phyloP scores from a whole-genome alignment of 2,888 invertebrate genomes.

The Neoaliturus tenellus region DNA sequence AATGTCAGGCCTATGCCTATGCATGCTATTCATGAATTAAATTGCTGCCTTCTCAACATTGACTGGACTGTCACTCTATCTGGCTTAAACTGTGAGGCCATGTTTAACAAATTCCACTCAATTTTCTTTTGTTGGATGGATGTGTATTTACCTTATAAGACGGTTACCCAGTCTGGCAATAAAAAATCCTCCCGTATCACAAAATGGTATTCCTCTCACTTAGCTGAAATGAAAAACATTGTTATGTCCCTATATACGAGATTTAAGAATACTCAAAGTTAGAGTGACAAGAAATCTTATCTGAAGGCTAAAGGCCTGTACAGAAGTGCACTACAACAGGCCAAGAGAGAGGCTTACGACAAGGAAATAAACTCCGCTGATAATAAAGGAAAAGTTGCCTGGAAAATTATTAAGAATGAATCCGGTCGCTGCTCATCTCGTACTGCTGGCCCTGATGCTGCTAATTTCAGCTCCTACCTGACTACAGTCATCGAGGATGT shows the following conservation, averaged over 20 bases:
- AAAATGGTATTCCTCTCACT: neutral
- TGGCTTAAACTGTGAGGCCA: neutral
- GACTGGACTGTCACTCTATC: neutral
- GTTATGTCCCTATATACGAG: neutral
- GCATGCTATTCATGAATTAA: neutral
- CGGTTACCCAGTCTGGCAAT: neutral
- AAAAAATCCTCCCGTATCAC: neutral
- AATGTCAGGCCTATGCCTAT: neutral
- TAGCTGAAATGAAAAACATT: neutral
- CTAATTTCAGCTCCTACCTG: neutral
- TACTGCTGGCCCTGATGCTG: neutral
- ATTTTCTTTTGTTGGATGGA: neutral
- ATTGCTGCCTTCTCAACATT: neutral
- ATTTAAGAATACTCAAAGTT: neutral
- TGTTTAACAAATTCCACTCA: neutral
- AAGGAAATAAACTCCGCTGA: neutral
- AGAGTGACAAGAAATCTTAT: neutral
- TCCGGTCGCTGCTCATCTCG: neutral
- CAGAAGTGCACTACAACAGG: neutral
- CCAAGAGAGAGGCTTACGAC: neutral
- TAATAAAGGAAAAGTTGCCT: neutral
- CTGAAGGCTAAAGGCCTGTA: neutral
- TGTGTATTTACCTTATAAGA: neutral
- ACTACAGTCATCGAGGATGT: neutral
- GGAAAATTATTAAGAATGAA: neutral